Conservation (phyloP, 2,797 vertebrate genomes). For the Sphenodon punctatus region DNA sequence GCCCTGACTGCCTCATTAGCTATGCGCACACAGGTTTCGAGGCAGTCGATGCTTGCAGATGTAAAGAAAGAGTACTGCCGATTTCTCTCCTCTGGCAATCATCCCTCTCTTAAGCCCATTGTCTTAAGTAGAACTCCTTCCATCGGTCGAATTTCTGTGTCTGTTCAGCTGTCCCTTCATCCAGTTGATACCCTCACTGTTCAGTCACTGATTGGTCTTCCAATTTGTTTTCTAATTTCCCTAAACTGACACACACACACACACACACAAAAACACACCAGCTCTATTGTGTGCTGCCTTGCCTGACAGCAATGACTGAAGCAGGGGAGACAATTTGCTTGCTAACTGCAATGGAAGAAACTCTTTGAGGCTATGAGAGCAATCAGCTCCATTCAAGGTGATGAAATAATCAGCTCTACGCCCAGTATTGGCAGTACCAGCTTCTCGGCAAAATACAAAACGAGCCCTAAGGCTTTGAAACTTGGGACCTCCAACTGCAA, state of each 20-base stretch:
- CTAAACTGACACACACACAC: rapidly evolving
- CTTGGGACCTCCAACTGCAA: no score
- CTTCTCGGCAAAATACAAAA: not conserved
- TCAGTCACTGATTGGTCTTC: not conserved
- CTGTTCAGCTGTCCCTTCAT: no score
- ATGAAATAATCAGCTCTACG: not conserved
- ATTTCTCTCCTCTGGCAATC: not conserved
- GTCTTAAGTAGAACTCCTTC: not conserved
- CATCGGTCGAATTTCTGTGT: not conserved
- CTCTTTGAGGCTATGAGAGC: not conserved
- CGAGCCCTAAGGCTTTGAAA: no score
- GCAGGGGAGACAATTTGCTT: not conserved
- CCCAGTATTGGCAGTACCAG: rapidly evolving
- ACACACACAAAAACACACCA: no score
- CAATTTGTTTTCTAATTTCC: not conserved
- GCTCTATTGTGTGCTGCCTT: rapidly evolving
- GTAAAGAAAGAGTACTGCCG: rapidly evolving
- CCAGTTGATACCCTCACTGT: rapidly evolving
- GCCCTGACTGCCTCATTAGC: not conserved
- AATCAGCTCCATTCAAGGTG: rapidly evolving
- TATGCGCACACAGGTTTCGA: not conserved
- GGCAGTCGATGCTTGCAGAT: not conserved
- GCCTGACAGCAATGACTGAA: not conserved
- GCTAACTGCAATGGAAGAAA: not conserved
- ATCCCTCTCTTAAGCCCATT: not conserved